Percentiles rank a stretch among this genome's conserved stretches.
These are phyloP conservation scores for Daphoenositta chrysoptera DNA, from an alignment of 2,113 vertebrate species.

Conservation along the genomic window DNA sequence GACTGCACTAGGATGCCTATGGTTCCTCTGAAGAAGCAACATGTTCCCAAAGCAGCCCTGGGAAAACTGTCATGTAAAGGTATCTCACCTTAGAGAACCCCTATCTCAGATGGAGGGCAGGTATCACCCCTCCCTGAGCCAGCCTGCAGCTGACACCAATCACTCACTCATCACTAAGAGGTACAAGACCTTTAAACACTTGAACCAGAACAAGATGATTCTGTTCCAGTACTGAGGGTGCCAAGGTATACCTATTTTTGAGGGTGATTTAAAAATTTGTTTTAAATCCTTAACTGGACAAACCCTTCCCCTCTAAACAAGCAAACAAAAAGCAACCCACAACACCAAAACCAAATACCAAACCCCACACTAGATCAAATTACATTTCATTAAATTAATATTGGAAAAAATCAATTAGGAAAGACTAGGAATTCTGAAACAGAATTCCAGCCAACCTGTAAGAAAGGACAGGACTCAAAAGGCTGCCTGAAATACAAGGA, in stretches of 20 bases:
- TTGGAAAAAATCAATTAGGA: fast-evolving
- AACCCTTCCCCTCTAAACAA: neutral
- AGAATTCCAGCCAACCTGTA: neutral
- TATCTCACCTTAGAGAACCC: neutral
- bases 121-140: neutral
- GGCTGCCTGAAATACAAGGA: neutral
- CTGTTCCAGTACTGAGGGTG: neutral
- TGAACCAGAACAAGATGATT: neutral
- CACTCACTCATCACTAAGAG: neutral
- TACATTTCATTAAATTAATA: neutral
- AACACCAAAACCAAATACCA: neutral
- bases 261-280: neutral
- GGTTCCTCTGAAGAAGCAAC: neutral
- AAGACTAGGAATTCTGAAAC: neutral
- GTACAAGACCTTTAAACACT: neutral
- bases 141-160: neutral
- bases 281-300: neutral
- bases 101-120: neutral
- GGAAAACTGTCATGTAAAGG: neutral
- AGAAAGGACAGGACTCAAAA: neutral
- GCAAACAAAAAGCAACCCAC: neutral
- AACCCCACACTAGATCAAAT: neutral
- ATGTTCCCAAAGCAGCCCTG: neutral
- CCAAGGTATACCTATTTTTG: neutral
- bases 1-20: neutral